phyloP scores from a whole-genome alignment of 2,113 vertebrate genomes.

The Corythoichthys intestinalis region DNA sequence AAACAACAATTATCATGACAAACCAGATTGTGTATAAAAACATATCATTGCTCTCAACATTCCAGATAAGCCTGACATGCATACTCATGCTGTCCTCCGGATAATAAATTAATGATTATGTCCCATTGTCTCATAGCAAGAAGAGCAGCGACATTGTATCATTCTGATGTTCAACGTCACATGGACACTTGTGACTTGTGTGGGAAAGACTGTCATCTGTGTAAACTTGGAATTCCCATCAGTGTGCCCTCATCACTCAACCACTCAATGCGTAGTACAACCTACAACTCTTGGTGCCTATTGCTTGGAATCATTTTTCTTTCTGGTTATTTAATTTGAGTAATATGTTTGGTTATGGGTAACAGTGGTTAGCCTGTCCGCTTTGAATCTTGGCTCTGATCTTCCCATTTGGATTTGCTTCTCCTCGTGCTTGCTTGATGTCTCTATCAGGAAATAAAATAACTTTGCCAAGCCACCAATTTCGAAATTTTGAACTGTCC shows the following conservation, averaged over 20 bases:
- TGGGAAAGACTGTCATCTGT: no score
- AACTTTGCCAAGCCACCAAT: not conserved
- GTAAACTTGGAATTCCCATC: no score
- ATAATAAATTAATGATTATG: not conserved
- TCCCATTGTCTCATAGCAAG: slow-evolving; percentile 61
- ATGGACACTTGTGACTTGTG: slow-evolving; percentile 61
- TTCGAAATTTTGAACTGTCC: not conserved
- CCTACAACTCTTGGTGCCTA: slow-evolving; percentile 5
- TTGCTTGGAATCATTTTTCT: slow-evolving; percentile 17
- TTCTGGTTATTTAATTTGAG: not conserved
- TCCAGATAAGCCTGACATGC: not conserved
- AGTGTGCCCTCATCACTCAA: not conserved
- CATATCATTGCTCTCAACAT: not conserved
- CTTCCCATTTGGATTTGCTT: no score
- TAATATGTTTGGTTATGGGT: no score
- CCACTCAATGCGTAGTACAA: not conserved
- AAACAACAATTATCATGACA: not conserved
- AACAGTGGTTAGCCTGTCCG: no score
- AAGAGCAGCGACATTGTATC: slow-evolving; percentile 76
- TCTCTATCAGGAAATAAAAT: not conserved
- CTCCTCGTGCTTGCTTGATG: no score
- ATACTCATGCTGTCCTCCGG: not conserved
- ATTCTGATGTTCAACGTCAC: slow-evolving; percentile 67
- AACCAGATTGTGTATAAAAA: not conserved
- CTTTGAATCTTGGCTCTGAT: no score